Conservation (phyloP, 2,888 invertebrate species). For the Leptogaster cylindrica region DNA sequence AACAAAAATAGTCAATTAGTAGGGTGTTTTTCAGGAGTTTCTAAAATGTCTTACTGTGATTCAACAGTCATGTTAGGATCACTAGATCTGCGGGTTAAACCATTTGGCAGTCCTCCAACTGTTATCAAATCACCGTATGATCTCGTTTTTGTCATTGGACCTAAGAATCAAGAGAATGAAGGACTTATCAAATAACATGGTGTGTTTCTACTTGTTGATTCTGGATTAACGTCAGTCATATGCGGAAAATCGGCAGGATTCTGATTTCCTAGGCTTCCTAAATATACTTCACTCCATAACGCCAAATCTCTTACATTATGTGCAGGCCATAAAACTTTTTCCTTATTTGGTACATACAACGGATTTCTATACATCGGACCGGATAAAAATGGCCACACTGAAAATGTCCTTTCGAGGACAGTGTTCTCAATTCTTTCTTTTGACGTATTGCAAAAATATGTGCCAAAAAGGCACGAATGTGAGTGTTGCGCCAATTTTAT, state of each 20-base stretch:
- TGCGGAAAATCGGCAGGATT: conserved; percentile 60
- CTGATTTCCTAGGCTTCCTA: conserved; percentile 66
- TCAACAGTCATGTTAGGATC: conserved; percentile 84
- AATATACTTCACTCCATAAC: conserved; percentile 86
- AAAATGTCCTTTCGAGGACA: conserved; percentile 74
- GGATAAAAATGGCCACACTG: conserved; percentile 87
- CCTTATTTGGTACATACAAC: conserved; percentile 70
- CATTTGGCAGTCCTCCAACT: conserved; percentile 65
- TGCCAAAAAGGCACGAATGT: conserved; percentile 95
- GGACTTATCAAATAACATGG: not conserved
- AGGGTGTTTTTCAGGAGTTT: too few species aligned
- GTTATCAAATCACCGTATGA: conserved; percentile 84
- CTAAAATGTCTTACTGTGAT: conserved; percentile 66
- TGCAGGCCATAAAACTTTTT: conserved; percentile 82
- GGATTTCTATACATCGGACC: conserved; percentile 84
- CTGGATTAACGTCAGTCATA: conserved; percentile 52
- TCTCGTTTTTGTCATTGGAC: conserved; percentile 79
- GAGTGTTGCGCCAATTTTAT: conserved; percentile 94
- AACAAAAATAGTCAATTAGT: conserved; percentile 5
- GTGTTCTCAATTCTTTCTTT: conserved; percentile 73
- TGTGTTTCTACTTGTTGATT: conserved; percentile 53
- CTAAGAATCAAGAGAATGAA: conserved; percentile 51
- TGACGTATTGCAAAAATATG: conserved; percentile 89
- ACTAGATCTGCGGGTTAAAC: conserved; percentile 76
- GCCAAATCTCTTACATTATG: conserved; percentile 82